A percentile compares a stretch with the other conserved stretches of the same genome.
These are phyloP conservation scores for Galerucella nymphaeae DNA, from an alignment of 2,888 invertebrate genomes.

Conservation along the genomic window DNA sequence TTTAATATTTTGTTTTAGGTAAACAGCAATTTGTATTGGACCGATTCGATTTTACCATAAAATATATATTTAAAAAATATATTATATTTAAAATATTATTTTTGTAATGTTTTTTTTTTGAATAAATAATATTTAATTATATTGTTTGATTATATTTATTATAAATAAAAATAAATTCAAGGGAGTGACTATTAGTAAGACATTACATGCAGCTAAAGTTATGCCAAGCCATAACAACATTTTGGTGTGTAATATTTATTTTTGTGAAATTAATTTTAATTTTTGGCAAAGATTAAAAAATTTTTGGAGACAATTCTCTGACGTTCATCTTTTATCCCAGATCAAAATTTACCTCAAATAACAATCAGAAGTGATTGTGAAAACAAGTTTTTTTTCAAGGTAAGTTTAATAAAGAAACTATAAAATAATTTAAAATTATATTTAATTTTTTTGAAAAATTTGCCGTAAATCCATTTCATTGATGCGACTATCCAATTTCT, in stretches of 20 bases:
- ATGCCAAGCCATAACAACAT: background rate
- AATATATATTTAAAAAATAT: too few relatives aligned
- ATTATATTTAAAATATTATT: background rate
- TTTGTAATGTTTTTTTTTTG: background rate
- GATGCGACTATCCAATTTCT: too few relatives aligned
- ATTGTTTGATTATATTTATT: background rate
- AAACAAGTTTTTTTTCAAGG: background rate
- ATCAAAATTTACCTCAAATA: constrained; percentile 5
- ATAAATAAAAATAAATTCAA: background rate
- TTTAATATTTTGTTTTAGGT: constrained; percentile 37
- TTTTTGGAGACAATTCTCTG: constrained; percentile 1
- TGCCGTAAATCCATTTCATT: too few relatives aligned
- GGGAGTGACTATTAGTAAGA: background rate
- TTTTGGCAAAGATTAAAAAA: constrained; percentile 25
- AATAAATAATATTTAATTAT: background rate
- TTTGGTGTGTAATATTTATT: background rate
- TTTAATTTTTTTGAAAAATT: background rate
- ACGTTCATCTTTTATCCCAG: background rate
- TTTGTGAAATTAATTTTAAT: constrained; percentile 24
- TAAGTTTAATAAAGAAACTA: constrained; percentile 8
- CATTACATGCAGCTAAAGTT: background rate
- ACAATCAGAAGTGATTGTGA: constrained; percentile 11
- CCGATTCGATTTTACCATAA: constrained; percentile 36
- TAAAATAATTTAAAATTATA: background rate
- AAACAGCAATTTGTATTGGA: constrained; percentile 47